Evolutionary conservation across 2,888 invertebrate species (phyloP), one percentile per base, ranked within the genome.

Genomic region (Oscheius sp.): DNA sequence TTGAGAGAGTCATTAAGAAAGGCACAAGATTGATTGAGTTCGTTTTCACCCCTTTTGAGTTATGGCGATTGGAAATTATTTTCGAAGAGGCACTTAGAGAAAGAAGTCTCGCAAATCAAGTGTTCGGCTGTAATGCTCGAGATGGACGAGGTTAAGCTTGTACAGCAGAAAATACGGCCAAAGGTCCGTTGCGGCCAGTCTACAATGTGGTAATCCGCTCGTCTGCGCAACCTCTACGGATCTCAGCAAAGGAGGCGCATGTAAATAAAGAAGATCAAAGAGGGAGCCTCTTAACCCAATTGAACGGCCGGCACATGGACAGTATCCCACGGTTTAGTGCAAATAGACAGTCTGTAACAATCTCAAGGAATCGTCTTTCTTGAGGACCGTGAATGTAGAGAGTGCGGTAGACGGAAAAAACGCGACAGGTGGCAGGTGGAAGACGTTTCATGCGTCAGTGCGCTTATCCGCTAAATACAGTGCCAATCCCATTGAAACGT

Each of bases 201-300:
- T 33, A 55, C 68, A 55, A 68, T 68, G 68, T 68, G 68, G 68
- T 68, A 68, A 68, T 68, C 68, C 68, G 55, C 68, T 68, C 55
- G 68, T 53, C 68, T 55, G 68, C 55, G 68, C 68, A 68, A 68
- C 68, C 68, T 68, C 68, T 13, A 68, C 68, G 68, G 68, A 55
- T 35, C 68, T 10, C 42, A 55, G 68, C 68, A 68, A 68, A 68
- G 68, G 68, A 68, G 68, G 68, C 68, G 68, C 68, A 68, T 68
- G 68, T 68, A 68, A 68, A 68, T 68, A 68, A 68, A 68, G 68
- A 55, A 68, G 68, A 68, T 68, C 68, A 68, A 68, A 68, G 68
- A 53, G 53, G 42, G 68, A 68, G 68, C 68, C 68, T 68, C 68
- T 68, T 68, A 68, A 68, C 68, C 68, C 68, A 68, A 68, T 68